Evolutionary conservation across 2,888 invertebrate genomes (phyloP).

Genomic region (Barypeithes pellucidus): DNA sequence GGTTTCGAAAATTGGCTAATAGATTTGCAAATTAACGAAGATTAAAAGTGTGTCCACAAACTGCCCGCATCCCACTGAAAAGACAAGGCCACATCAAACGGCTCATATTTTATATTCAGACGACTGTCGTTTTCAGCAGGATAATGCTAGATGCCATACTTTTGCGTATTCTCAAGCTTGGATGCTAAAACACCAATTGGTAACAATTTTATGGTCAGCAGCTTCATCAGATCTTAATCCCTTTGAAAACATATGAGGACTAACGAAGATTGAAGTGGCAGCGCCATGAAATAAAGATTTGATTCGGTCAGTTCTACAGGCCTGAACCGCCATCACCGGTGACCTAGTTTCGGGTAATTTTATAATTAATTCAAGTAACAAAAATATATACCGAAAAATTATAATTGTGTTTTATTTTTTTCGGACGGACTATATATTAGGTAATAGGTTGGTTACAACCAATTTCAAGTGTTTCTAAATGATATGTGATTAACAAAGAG

Average conservation of each 20-base stretch:
- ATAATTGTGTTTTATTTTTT: too few relatives aligned
- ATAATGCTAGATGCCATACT: slow-evolving; percentile 33
- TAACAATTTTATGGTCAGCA: slow-evolving; percentile 28
- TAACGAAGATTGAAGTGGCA: not conserved
- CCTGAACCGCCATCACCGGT: not conserved
- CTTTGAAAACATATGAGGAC: slow-evolving; percentile 19
- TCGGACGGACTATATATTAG: too few relatives aligned
- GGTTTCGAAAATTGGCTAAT: slow-evolving; percentile 30
- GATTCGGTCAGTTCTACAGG: not conserved
- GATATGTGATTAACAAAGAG: too few relatives aligned
- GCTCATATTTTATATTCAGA: slow-evolving; percentile 30
- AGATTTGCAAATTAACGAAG: slow-evolving; percentile 35
- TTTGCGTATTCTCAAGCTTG: slow-evolving; percentile 24
- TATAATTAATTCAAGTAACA: too few relatives aligned
- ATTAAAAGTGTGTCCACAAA: slow-evolving; percentile 31
- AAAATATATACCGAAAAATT: too few relatives aligned
- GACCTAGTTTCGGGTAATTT: not conserved
- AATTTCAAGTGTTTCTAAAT: too few relatives aligned
- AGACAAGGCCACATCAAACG: slow-evolving; percentile 31
- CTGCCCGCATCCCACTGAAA: slow-evolving; percentile 25
- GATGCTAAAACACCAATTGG: slow-evolving; percentile 34
- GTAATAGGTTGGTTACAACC: too few relatives aligned
- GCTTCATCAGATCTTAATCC: not conserved
- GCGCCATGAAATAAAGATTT: not conserved
- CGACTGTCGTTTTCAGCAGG: slow-evolving; percentile 39